Conservation (phyloP, 2,888 invertebrate species). For the Drosophila melanosoma region DNA sequence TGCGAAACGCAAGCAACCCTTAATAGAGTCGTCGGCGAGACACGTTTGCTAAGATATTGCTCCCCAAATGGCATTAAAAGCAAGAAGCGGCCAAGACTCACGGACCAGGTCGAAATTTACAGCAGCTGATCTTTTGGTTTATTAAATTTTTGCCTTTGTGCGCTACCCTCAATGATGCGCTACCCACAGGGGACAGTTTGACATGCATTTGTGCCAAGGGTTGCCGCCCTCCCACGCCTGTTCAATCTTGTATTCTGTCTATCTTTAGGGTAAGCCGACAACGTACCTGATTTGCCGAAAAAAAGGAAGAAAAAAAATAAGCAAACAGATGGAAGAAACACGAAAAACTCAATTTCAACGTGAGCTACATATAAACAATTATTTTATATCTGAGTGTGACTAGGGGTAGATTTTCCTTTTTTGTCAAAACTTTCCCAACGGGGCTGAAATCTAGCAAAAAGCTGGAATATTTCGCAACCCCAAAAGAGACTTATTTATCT, state of each 20-base stretch:
- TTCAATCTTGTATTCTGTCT: conserved; percentile 5
- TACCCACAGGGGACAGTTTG: conserved; percentile 72
- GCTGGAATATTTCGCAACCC: conserved; percentile 52
- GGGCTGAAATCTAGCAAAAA: conserved; percentile 34
- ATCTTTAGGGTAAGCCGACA: conserved; percentile 44
- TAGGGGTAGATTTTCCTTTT: conserved; percentile 49
- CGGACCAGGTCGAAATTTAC: conserved; percentile 57
- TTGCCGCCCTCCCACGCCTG: conserved; percentile 36
- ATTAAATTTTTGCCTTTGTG: conserved; percentile 56
- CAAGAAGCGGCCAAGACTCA: conserved; percentile 11
- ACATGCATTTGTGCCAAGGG: conserved; percentile 61
- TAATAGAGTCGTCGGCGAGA: conserved; percentile 21
- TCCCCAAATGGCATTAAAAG: conserved; percentile 69
- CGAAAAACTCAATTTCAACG: conserved; percentile 33
- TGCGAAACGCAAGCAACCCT: conserved; percentile 46
- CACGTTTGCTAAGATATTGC: conserved; percentile 60
- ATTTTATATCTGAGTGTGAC: conserved; percentile 48
- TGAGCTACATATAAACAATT: conserved; percentile 66
- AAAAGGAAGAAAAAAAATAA: conserved; percentile 4
- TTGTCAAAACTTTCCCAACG: conserved; percentile 14
- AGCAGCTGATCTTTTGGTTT: conserved; percentile 73
- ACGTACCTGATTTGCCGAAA: conserved; percentile 61
- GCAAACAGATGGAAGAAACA: conserved; percentile 5
- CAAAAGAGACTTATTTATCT: conserved; percentile 48
- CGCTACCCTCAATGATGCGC: conserved; percentile 54